Evolutionary conservation across 2,797 vertebrate species (phyloP).

Genomic region (Phrynocephalus guinanensis): DNA sequence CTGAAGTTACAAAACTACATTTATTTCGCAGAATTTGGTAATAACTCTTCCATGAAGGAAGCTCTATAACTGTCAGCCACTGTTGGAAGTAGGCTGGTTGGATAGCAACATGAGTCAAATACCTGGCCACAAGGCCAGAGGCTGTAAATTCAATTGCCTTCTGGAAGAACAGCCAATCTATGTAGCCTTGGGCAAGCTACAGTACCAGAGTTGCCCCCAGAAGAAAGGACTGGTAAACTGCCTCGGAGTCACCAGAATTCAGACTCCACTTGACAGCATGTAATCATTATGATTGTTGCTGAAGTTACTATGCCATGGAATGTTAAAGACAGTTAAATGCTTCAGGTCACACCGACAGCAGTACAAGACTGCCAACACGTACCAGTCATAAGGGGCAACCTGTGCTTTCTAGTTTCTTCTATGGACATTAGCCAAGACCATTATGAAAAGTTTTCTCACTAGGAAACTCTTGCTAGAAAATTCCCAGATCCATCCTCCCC

Average conservation of each 20-base stretch:
- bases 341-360: not conserved
- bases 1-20: not conserved
- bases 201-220: too few species aligned
- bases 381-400: too few species aligned
- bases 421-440: not conserved
- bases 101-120: too few species aligned
- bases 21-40: not conserved
- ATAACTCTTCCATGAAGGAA: not conserved
- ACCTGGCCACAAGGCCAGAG: too few species aligned
- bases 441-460: not conserved
- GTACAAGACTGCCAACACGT: not conserved
- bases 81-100: not conserved
- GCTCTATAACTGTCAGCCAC: not conserved
- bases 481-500: not conserved
- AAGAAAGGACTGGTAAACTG: too few species aligned
- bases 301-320: not conserved
- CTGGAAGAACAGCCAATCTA: too few species aligned
- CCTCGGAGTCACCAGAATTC: too few species aligned
- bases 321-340: not conserved
- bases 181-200: too few species aligned
- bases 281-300: not conserved
- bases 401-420: not conserved
- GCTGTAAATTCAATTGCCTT: too few species aligned
- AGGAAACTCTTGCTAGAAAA: not conserved
- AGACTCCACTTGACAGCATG: too few species aligned